These are phyloP conservation scores for Clitarchus hookeri DNA, from an alignment of 2,888 invertebrate species.

Conservation along the genomic window DNA sequence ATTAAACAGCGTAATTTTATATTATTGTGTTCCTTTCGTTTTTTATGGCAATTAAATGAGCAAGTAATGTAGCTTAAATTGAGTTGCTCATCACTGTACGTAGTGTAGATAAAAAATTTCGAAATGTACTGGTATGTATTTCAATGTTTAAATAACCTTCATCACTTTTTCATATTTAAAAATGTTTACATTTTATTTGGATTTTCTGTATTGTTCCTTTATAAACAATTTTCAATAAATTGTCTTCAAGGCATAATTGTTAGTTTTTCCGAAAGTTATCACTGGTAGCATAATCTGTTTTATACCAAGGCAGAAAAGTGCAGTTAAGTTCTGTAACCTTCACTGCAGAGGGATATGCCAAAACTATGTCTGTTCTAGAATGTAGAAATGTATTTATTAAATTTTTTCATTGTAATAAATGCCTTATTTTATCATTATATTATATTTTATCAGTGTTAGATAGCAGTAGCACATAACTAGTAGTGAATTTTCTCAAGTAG, in stretches of 20 bases:
- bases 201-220: background rate
- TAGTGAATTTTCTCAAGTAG: background rate
- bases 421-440: background rate
- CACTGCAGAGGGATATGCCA: background rate
- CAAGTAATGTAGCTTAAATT: background rate
- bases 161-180: background rate
- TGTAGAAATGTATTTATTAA: conserved; percentile 14
- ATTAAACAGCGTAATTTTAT: background rate
- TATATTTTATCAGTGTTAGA: conserved; percentile 5
- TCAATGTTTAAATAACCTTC: background rate
- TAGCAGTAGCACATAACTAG: too few relatives aligned
- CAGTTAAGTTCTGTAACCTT: background rate
- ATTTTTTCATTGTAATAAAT: background rate
- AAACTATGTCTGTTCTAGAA: background rate
- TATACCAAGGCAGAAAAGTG: background rate
- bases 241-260: background rate
- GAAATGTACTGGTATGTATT: background rate
- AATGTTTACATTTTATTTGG: background rate
- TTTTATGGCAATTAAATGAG: background rate
- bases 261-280: background rate
- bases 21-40: background rate
- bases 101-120: background rate
- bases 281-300: background rate
- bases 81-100: background rate
- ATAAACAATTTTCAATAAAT: background rate